These are phyloP conservation scores for Rhynchotus rufescens DNA, from an alignment of 2,797 vertebrate genomes.

Conservation along the genomic window DNA sequence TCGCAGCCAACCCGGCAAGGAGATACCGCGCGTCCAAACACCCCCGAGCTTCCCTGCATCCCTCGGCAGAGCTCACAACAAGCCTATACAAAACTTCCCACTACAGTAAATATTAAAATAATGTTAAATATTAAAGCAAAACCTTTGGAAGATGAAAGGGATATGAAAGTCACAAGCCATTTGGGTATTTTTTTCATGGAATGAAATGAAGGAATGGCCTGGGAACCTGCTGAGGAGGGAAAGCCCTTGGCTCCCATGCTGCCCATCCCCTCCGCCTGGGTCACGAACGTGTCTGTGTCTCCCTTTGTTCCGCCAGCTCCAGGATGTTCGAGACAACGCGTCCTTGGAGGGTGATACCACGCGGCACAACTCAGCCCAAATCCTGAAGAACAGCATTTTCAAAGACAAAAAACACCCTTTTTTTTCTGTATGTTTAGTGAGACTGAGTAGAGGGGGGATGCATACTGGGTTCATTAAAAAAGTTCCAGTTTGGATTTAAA, in stretches of 20 bases:
- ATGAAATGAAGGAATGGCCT: background rate
- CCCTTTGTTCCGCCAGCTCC: background rate
- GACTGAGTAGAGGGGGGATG: background rate
- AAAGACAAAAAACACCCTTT: background rate
- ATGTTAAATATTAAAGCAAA: slow-evolving; percentile 70
- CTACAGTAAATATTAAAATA: slow-evolving; percentile 55
- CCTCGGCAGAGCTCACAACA: background rate
- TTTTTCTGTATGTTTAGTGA: background rate
- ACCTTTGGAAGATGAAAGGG: slow-evolving; percentile 18
- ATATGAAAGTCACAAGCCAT: slow-evolving; percentile 7
- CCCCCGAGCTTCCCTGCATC: background rate
- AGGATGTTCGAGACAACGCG: fast-evolving
- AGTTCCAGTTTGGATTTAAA: too few relatives aligned
- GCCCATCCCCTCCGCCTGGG: background rate
- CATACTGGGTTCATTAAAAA: too few relatives aligned
- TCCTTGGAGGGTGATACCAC: background rate
- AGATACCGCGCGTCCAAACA: too few relatives aligned
- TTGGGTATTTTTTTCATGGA: background rate
- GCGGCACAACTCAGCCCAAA: background rate
- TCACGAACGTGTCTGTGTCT: too few relatives aligned
- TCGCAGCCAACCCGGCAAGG: too few relatives aligned
- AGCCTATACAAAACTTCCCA: background rate
- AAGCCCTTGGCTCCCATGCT: background rate
- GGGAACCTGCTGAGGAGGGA: background rate
- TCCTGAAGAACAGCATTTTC: background rate